Conservation (phyloP, 2,888 invertebrate species). For the Drosophila atroscutellata region DNA sequence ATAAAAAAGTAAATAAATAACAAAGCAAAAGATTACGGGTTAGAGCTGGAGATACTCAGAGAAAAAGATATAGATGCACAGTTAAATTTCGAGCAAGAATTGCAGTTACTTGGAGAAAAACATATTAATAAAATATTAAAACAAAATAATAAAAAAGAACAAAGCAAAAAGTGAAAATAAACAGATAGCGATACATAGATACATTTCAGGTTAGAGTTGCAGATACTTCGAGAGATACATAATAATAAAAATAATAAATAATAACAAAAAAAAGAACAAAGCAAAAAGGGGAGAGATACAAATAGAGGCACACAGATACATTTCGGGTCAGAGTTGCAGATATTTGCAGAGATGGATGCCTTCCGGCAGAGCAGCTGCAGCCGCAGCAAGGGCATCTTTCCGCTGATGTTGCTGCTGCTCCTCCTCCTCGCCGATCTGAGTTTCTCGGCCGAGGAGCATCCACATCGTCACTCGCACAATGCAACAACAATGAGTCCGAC, state of each 20-base stretch:
- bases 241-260: neutral
- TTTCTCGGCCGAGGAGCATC: conserved; percentile 32
- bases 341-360: conserved; percentile 21
- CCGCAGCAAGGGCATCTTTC: conserved; percentile 18
- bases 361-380: conserved; percentile 7
- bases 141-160: neutral
- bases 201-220: neutral
- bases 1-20: neutral
- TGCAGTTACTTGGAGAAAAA: neutral
- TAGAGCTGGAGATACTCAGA: neutral
- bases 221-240: neutral
- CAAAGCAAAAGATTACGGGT: neutral
- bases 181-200: neutral
- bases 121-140: neutral
- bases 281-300: neutral
- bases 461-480: conserved; percentile 45
- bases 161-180: neutral
- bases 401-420: conserved; percentile 40
- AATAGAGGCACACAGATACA: conserved; percentile 3
- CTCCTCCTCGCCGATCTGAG: conserved; percentile 44
- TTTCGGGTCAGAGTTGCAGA: neutral
- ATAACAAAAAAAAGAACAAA: neutral
- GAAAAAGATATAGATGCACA: neutral
- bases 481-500: conserved; percentile 21
- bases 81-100: neutral